Percentiles rank a stretch among this genome's conserved stretches.
phyloP scores from a whole-genome alignment of 2,113 vertebrate species.

The Willisornis vidua region DNA sequence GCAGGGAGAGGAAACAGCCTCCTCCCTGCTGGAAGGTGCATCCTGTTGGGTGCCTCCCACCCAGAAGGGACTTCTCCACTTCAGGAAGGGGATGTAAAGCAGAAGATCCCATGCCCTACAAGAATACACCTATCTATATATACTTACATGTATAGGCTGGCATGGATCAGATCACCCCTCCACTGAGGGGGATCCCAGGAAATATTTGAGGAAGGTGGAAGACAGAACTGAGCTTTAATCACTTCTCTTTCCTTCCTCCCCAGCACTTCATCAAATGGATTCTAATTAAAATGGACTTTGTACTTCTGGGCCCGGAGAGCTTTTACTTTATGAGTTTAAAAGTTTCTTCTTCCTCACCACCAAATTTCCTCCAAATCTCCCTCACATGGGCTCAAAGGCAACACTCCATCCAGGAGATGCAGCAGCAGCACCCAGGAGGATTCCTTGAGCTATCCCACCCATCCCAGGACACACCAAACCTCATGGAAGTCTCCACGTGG shows the following conservation, averaged over 20 bases:
- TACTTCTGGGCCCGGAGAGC: not conserved
- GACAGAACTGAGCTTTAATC: not conserved
- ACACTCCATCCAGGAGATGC: not conserved
- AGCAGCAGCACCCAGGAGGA: not conserved
- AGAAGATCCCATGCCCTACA: too few relatives aligned
- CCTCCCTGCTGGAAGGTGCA: not conserved
- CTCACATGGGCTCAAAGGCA: fast-evolving
- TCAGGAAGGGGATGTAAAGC: not conserved
- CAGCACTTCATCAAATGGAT: not conserved
- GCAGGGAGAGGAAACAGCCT: not conserved
- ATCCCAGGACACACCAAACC: fast-evolving
- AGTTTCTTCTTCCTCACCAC: not conserved
- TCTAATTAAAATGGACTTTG: not conserved
- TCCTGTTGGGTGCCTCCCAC: not conserved
- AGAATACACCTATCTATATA: too few relatives aligned
- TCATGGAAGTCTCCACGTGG: fast-evolving
- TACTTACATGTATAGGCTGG: not conserved
- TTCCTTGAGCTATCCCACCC: fast-evolving
- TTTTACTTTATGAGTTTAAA: not conserved
- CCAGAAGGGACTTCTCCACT: fast-evolving
- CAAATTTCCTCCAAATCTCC: not conserved
- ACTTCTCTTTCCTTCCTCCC: not conserved
- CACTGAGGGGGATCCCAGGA: not conserved
- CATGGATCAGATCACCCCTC: not conserved
- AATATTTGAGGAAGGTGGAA: not conserved